phyloP scores from a whole-genome alignment of 2,888 invertebrate genomes.

The Odontocolon sp. region DNA sequence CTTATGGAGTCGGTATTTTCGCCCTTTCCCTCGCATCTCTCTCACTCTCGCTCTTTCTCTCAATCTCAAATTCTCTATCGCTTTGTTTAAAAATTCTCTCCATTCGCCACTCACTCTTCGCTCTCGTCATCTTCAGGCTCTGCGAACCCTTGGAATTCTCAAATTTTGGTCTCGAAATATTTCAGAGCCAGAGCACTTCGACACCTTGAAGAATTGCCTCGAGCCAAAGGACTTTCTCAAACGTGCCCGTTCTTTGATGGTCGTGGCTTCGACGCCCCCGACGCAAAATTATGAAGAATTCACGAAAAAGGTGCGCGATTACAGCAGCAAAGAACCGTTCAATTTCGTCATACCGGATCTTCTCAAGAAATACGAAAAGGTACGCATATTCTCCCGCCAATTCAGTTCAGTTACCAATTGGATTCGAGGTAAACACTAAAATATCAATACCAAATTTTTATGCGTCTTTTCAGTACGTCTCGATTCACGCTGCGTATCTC shows the following conservation, averaged over 20 bases:
- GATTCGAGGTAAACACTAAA: neutral
- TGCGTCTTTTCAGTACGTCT: slow-evolving; percentile 87
- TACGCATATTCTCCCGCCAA: slow-evolving; percentile 53
- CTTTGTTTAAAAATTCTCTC: no score
- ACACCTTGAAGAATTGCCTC: slow-evolving; percentile 84
- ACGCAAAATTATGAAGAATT: slow-evolving; percentile 88
- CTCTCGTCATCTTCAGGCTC: slow-evolving; percentile 10
- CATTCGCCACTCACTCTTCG: no score
- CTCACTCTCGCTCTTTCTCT: slow-evolving; percentile 22
- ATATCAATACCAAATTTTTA: no score
- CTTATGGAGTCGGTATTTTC: slow-evolving; percentile 87
- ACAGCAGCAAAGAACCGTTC: slow-evolving; percentile 91
- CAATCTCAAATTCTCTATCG: slow-evolving; percentile 48
- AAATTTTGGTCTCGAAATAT: slow-evolving; percentile 17
- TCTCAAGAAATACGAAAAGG: slow-evolving; percentile 82
- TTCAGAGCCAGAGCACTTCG: slow-evolving; percentile 83
- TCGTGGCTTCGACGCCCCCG: slow-evolving; percentile 94
- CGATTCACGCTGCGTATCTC: slow-evolving; percentile 95
- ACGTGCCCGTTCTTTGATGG: slow-evolving; percentile 91
- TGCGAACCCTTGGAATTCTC: slow-evolving; percentile 24
- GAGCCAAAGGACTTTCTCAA: slow-evolving; percentile 85
- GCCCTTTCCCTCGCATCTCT: slow-evolving; percentile 45
- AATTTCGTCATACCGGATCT: slow-evolving; percentile 86
- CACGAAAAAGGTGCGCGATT: slow-evolving; percentile 89
- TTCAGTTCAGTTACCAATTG: neutral